Conservation (phyloP, 2,113 vertebrate genomes). For the Pteropus alecto region DNA sequence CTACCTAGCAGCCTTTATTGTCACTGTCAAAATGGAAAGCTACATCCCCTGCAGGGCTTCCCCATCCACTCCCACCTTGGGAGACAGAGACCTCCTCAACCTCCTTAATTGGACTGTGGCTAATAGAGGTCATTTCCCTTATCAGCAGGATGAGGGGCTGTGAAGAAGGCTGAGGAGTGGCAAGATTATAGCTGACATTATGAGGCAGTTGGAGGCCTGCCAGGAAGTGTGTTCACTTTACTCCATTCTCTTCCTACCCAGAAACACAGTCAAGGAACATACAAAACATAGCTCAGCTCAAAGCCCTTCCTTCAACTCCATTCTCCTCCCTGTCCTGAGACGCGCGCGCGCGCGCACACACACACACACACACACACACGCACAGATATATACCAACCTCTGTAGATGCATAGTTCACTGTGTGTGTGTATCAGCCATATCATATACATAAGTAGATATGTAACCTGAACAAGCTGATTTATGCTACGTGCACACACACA, state of each 20-base stretch:
- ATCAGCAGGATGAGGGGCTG: conserved; percentile 14
- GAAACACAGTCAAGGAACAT: not conserved
- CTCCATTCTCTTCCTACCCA: not conserved
- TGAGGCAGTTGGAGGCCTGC: not conserved
- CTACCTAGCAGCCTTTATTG: too few relatives aligned
- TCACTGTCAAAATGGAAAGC: not conserved
- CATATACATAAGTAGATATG: not conserved
- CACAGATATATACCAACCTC: not conserved
- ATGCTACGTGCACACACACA: not conserved
- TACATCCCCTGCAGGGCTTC: too few relatives aligned
- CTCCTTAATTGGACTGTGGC: conserved; percentile 34
- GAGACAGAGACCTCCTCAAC: conserved; percentile 28
- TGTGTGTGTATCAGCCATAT: not conserved
- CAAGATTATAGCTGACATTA: conserved; percentile 12
- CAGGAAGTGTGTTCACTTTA: not conserved
- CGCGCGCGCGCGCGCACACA: too few relatives aligned
- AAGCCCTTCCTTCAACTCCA: not conserved
- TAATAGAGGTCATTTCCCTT: conserved; percentile 54
- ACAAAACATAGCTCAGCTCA: not conserved
- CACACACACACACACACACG: not conserved
- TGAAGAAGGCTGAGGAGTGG: not conserved
- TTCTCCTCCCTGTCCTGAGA: not conserved
- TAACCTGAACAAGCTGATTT: not conserved
- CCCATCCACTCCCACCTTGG: not conserved
- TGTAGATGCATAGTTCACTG: too few relatives aligned